phyloP scores from a whole-genome alignment of 2,888 invertebrate genomes.

The Phyllotreta cruciferae region DNA sequence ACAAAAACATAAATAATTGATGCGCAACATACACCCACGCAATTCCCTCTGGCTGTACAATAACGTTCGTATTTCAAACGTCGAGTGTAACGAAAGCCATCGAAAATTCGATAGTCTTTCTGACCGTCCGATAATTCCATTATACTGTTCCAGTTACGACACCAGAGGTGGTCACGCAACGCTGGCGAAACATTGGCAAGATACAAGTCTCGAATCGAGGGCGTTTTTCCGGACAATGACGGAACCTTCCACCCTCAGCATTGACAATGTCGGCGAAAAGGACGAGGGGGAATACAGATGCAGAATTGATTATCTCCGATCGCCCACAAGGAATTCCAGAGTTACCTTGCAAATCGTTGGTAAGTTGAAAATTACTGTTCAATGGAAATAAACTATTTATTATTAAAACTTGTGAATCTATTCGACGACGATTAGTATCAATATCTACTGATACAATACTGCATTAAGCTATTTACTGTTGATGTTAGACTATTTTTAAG shows the following conservation, averaged over 20 bases:
- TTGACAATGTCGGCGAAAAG: constrained; percentile 68
- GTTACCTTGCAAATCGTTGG: constrained; percentile 78
- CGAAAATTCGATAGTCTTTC: not conserved
- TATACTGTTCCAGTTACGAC: constrained; percentile 69
- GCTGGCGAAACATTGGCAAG: constrained; percentile 75
- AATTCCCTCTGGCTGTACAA: not conserved
- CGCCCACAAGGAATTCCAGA: constrained; percentile 79
- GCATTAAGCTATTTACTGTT: too few species aligned
- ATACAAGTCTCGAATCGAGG: constrained; percentile 69
- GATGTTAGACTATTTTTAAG: too few species aligned
- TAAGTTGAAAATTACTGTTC: constrained; percentile 57
- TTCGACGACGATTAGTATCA: not conserved
- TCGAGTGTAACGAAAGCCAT: not conserved
- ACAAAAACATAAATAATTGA: not conserved
- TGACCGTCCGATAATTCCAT: constrained; percentile 18
- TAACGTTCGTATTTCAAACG: not conserved
- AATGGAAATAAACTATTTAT: not conserved
- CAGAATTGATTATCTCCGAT: constrained; percentile 80
- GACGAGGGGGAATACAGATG: constrained; percentile 83
- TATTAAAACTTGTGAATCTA: not conserved
- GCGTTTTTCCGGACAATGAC: constrained; percentile 74
- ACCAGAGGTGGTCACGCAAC: constrained; percentile 66
- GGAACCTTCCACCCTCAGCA: constrained; percentile 73
- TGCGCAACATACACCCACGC: not conserved
- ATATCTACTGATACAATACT: too few species aligned